Conservation (phyloP, 2,888 invertebrate species). For the Aricia artaxerxes region DNA sequence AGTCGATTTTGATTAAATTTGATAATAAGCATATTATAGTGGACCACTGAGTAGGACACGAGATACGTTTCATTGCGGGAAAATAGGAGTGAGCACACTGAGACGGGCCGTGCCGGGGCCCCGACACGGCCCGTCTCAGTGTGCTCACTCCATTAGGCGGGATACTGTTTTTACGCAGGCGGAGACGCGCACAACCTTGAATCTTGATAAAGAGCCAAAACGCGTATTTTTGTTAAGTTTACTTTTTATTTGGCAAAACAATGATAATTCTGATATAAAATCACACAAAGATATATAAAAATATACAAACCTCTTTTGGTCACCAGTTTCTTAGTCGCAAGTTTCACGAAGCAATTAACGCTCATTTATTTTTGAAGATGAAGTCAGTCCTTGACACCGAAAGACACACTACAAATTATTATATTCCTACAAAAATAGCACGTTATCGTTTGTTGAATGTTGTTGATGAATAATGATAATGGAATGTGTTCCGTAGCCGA, state of each 20-base stretch:
- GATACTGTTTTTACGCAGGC: too few species aligned
- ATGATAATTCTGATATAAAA: neutral
- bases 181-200: too few species aligned
- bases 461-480: neutral
- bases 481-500: neutral
- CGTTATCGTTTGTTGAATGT: neutral
- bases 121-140: too few species aligned
- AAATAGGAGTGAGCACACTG: too few species aligned
- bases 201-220: too few species aligned
- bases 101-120: too few species aligned
- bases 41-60: too few species aligned
- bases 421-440: neutral
- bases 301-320: neutral
- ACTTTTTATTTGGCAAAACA: neutral
- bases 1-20: too few species aligned
- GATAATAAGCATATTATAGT: too few species aligned
- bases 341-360: neutral
- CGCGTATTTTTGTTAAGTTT: too few species aligned
- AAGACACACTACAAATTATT: neutral
- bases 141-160: too few species aligned
- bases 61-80: too few species aligned
- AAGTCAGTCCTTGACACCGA: neutral
- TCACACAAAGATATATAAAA: neutral
- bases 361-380: neutral
- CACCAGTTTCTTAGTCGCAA: neutral